Conservation (phyloP, 2,797 vertebrate genomes). For the Nyctalus aviator region DNA sequence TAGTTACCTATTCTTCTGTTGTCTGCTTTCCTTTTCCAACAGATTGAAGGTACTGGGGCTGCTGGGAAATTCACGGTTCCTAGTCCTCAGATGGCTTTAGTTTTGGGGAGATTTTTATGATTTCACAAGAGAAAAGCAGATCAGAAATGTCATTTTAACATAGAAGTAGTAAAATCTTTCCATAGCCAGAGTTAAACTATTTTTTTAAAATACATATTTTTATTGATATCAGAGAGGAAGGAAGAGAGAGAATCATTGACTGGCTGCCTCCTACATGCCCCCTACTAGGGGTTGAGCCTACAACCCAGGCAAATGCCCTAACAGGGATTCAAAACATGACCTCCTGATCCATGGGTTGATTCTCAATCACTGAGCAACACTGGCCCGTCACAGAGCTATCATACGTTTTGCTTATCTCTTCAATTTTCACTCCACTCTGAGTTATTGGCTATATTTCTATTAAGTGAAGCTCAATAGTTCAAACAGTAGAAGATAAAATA, state of each 20-base stretch:
- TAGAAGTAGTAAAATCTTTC: not conserved
- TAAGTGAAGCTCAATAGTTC: not conserved
- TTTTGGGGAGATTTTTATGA: conserved; percentile 16
- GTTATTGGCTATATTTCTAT: conserved; percentile 15
- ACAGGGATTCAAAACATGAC: too few species aligned
- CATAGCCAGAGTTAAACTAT: not conserved
- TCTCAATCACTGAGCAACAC: too few species aligned
- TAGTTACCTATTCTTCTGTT: not conserved
- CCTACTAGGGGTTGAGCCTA: too few species aligned
- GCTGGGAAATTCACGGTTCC: not conserved
- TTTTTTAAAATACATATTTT: too few species aligned
- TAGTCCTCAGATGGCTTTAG: not conserved
- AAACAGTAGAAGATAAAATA: not conserved
- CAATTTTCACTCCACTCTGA: conserved; percentile 1
- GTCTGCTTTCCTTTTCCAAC: not conserved
- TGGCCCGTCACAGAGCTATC: not conserved
- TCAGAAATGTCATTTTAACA: conserved; percentile 44
- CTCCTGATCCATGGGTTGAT: too few species aligned
- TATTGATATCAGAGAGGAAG: too few species aligned
- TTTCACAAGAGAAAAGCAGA: not conserved
- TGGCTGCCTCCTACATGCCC: too few species aligned
- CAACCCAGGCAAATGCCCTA: too few species aligned
- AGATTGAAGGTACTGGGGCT: not conserved
- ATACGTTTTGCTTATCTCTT: not conserved
- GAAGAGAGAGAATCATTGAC: too few species aligned